phyloP scores from a whole-genome alignment of 2,888 invertebrate species.

The Tetrapedia diversipes region DNA sequence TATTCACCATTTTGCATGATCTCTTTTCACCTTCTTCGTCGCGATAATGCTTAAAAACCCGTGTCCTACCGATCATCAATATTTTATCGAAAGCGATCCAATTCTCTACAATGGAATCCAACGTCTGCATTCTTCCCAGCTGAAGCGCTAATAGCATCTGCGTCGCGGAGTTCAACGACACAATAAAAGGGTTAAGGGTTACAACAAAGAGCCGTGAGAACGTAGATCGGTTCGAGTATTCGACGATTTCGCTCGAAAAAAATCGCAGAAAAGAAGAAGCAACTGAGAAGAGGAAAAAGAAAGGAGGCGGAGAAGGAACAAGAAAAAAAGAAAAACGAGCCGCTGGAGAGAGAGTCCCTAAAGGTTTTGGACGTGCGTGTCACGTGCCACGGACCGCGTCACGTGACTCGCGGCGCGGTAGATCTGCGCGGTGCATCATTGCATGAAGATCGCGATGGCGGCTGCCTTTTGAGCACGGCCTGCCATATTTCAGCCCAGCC shows the following conservation, averaged over 20 bases:
- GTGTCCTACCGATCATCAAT: no score
- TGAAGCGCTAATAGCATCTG: not conserved
- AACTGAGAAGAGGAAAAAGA: not conserved
- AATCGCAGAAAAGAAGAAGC: not conserved
- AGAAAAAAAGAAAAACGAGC: not conserved
- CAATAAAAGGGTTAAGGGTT: constrained; percentile 11
- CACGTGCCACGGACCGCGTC: constrained; percentile 58
- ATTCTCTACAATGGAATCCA: no score
- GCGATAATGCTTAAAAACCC: no score
- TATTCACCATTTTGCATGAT: no score
- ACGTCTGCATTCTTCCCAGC: no score
- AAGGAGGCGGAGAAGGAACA: not conserved
- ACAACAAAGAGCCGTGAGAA: constrained; percentile 1
- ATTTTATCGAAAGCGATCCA: no score
- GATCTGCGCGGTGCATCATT: constrained; percentile 48
- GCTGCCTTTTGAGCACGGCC: constrained; percentile 66
- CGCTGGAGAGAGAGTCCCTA: not conserved
- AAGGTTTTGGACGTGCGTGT: constrained; percentile 57
- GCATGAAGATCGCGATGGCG: constrained; percentile 62
- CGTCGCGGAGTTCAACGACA: not conserved
- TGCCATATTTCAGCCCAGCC: constrained; percentile 68
- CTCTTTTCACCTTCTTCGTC: no score
- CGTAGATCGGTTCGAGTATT: not conserved
- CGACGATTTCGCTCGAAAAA: constrained; percentile 11
- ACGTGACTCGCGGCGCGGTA: constrained; percentile 47